phyloP scores from a whole-genome alignment of 2,113 vertebrate species.

The Patagioenas fasciata region DNA sequence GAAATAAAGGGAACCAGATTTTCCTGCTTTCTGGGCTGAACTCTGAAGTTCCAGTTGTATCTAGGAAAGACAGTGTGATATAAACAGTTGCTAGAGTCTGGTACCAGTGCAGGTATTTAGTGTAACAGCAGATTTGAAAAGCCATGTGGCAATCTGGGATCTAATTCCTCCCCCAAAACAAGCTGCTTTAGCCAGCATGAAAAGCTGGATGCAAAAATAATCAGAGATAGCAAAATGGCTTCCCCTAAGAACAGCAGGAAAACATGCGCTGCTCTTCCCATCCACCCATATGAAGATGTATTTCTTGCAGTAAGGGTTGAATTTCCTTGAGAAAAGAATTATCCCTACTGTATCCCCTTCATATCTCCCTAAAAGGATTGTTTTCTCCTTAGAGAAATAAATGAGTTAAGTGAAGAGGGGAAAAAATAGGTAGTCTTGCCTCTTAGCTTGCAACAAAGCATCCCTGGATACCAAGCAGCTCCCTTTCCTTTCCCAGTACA shows the following conservation, averaged over 20 bases:
- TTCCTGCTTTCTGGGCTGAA: background rate
- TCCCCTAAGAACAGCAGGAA: conserved; percentile 20
- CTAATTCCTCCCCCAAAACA: background rate
- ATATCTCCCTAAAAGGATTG: background rate
- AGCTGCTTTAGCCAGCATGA: background rate
- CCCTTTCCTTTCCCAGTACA: background rate
- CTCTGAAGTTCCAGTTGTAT: background rate
- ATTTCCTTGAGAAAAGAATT: background rate
- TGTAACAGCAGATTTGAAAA: background rate
- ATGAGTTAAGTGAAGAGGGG: background rate
- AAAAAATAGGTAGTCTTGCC: background rate
- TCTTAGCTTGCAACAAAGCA: background rate
- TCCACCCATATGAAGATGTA: background rate
- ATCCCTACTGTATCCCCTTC: rapidly evolving
- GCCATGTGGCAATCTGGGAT: background rate
- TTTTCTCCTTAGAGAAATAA: background rate
- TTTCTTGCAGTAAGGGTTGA: background rate
- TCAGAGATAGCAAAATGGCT: conserved; percentile 4
- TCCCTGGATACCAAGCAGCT: background rate
- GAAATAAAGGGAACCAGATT: background rate
- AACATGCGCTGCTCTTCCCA: background rate
- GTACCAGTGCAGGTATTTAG: background rate
- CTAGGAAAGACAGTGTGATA: background rate
- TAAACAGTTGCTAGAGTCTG: background rate
- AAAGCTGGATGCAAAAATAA: conserved; percentile 18